Percentiles rank a stretch among this genome's conserved stretches.
phyloP scores from a whole-genome alignment of 2,113 vertebrate species.

The Epinephelus fuscoguttatus region DNA sequence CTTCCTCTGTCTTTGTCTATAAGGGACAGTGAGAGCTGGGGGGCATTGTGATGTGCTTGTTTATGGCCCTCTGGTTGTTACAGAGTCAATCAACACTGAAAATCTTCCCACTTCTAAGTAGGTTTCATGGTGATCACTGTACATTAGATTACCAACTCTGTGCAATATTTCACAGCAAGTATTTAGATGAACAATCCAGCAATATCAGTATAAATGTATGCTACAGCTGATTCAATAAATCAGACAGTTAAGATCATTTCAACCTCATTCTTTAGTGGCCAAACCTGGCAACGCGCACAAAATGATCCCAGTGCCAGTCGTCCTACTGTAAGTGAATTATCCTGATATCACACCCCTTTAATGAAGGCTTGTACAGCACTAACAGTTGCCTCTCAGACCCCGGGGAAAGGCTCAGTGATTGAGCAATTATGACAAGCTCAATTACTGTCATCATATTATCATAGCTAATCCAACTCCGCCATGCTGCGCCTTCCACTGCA shows the following conservation, averaged over 20 bases:
- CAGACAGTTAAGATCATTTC: slow-evolving; percentile 36
- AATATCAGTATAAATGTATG: slow-evolving; percentile 13
- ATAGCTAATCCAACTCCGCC: slow-evolving; percentile 80
- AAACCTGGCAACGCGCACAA: slow-evolving; percentile 47
- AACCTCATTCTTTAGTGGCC: slow-evolving; percentile 35
- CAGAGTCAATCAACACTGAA: slow-evolving; percentile 51
- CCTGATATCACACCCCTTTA: slow-evolving; percentile 74
- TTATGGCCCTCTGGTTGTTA: slow-evolving; percentile 46
- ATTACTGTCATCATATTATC: slow-evolving; percentile 88
- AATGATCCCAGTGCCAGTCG: slow-evolving; percentile 59
- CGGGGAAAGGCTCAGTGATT: slow-evolving; percentile 80
- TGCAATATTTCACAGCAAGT: neutral
- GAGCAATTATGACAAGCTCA: slow-evolving; percentile 86
- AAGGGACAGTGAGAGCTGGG: slow-evolving; percentile 47
- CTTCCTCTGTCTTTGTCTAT: slow-evolving; percentile 47
- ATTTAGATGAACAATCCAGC: slow-evolving; percentile 9
- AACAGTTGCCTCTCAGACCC: slow-evolving; percentile 77
- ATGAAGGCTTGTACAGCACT: slow-evolving; percentile 75
- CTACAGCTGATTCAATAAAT: slow-evolving; percentile 23
- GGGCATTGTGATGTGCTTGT: slow-evolving; percentile 48
- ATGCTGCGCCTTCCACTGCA: slow-evolving; percentile 73
- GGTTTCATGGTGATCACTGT: slow-evolving; percentile 29
- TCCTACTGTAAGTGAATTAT: slow-evolving; percentile 78
- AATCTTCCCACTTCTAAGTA: slow-evolving; percentile 34
- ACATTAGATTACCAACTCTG: slow-evolving; percentile 9